Base-by-base conservation (phyloP, 1,140 invertebrate species). In the Cotesia glomerata region DNA sequence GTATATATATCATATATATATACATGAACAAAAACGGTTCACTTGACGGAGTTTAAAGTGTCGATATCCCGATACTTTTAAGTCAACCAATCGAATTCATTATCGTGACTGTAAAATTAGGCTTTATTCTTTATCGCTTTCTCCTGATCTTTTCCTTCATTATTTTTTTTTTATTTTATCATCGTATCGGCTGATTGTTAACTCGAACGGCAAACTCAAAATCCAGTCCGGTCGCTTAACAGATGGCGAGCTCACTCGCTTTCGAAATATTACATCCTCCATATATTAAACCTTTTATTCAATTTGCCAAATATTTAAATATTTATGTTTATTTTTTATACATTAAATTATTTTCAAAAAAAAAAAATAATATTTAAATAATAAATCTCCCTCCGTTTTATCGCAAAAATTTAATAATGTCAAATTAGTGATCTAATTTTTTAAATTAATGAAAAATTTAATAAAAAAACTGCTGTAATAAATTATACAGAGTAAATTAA, bases 31-130 rank as follows among this genome's bases (percentile, higher is more conserved):
- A 18, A n/a, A 54, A 66, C 51, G 34, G 35, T 72, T 65, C 51
- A 35, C 52, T 62, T 13, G n/a, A 49, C 51, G 51, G 11, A 16
- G 13, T 66, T 58, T 45, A 58, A 65, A 65, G 70, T 72, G 64
- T 72, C 70, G 63, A 72, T 72, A 66, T n/a, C 62, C 56, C 39
- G 39, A 45, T 9, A 26, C 26, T 26, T 26, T 26, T 26, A 26
- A 26, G 26, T 26, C 4, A 65, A n/a, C 63, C 63, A 63, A 56
- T 72, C 26, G 63, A 72, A 72, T 72, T 72, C 52, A 67, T 67
- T 67, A 67, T 67, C 65, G 49, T 54, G 65, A 67, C 65, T 67
- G 52, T 26, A n/a, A 67, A 67, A 67, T 67, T 52, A 67, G 51
- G n/a, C 39, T 67, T 67, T 45, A 45, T 45, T 45, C 39, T 45